Evolutionary conservation across 1,140 invertebrate species (phyloP).

Genomic region (Dryas iulia): DNA sequence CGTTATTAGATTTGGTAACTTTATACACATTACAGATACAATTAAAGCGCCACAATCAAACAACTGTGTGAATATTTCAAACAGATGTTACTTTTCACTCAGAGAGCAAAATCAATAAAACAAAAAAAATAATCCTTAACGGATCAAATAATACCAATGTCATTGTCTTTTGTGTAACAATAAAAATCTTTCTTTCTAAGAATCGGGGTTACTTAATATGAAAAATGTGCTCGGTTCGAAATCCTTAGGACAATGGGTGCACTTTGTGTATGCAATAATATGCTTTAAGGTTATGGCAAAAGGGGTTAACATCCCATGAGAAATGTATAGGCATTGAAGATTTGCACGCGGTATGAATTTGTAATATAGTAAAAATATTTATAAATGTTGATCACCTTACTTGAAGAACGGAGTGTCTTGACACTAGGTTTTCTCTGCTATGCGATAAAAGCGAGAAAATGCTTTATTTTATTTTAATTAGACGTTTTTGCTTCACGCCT

Average conservation of each 20-base stretch:
- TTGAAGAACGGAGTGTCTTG: too few species aligned
- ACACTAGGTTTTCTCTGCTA: too few species aligned
- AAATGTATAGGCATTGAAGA: slow-evolving; percentile 37
- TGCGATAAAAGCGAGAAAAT: too few species aligned
- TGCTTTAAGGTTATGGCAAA: background rate
- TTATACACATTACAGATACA: too few species aligned
- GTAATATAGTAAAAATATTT: slow-evolving; percentile 4
- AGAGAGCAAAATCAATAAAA: too few species aligned
- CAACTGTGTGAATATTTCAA: too few species aligned
- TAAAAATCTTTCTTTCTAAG: background rate
- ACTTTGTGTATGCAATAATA: slow-evolving; percentile 4
- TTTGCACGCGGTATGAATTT: slow-evolving; percentile 46
- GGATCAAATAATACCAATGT: background rate
- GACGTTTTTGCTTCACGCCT: too few species aligned
- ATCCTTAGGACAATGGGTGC: slow-evolving; percentile 21
- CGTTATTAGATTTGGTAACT: too few species aligned
- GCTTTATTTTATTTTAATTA: too few species aligned
- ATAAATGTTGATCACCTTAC: too few species aligned
- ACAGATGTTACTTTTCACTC: too few species aligned
- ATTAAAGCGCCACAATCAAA: too few species aligned
- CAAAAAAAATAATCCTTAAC: background rate
- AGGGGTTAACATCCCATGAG: background rate
- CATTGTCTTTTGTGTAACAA: background rate
- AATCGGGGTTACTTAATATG: background rate
- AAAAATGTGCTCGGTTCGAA: background rate